Evolutionary conservation across 2,113 vertebrate genomes (phyloP).

Genomic region (Prochilodus magdalenae): DNA sequence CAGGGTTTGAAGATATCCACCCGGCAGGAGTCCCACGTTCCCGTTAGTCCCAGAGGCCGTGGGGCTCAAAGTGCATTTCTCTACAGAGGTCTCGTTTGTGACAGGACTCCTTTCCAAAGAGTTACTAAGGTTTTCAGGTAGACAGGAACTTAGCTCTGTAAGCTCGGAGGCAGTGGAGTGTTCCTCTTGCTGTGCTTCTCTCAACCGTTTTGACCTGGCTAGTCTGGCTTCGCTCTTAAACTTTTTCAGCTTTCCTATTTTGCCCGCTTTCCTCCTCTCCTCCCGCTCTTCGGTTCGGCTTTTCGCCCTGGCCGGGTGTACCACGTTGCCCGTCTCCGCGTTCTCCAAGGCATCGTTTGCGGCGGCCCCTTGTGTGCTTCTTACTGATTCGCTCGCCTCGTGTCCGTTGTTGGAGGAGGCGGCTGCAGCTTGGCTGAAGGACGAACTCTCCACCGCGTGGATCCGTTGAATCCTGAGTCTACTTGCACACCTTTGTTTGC

Average conservation of each 20-base stretch:
- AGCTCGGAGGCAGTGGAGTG: slow-evolving; percentile 86
- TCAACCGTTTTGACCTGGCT: slow-evolving; percentile 90
- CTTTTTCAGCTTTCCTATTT: slow-evolving; percentile 93
- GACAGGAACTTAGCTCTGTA: slow-evolving; percentile 45
- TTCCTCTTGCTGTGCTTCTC: slow-evolving; percentile 80
- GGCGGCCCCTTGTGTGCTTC: slow-evolving; percentile 57
- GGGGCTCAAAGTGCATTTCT: slow-evolving; percentile 57
- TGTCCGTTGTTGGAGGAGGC: slow-evolving; percentile 69
- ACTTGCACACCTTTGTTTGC: slow-evolving; percentile 96
- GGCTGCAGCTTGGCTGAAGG: slow-evolving; percentile 83
- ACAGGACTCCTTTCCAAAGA: slow-evolving; percentile 40
- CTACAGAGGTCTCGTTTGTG: slow-evolving; percentile 43
- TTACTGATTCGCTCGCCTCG: slow-evolving; percentile 11
- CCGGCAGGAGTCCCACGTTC: slow-evolving; percentile 92
- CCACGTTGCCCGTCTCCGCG: slow-evolving; percentile 78
- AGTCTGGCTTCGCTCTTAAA: slow-evolving; percentile 98
- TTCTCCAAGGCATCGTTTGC: slow-evolving; percentile 79
- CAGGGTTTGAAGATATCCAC: slow-evolving; percentile 97
- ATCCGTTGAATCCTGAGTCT: slow-evolving; percentile 96
- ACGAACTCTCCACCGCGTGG: slow-evolving; percentile 87
- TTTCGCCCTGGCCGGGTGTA: slow-evolving; percentile 79
- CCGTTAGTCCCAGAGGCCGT: slow-evolving; percentile 75
- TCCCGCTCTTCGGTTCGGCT: slow-evolving; percentile 89
- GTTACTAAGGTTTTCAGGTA: slow-evolving; percentile 57
- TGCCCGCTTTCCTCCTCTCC: slow-evolving; percentile 88